Percentiles rank a stretch among this genome's conserved stretches.
phyloP scores from a whole-genome alignment of 2,113 vertebrate genomes.

The Pseudonaja textilis region DNA sequence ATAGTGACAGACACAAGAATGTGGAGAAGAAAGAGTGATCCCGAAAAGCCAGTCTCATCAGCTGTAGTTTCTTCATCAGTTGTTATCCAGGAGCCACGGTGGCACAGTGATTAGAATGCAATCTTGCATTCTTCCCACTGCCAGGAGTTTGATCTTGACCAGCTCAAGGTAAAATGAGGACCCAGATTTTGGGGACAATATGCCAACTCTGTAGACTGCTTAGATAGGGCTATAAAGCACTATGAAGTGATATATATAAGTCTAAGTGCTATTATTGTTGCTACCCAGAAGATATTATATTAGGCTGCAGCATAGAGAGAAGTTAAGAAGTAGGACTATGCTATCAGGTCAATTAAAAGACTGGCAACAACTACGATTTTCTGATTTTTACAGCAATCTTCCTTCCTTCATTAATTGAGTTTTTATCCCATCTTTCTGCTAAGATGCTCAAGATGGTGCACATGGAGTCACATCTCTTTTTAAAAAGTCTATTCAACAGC shows the following conservation, averaged over 20 bases:
- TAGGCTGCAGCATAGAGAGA: background rate
- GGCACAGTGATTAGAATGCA: background rate
- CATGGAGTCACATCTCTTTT: background rate
- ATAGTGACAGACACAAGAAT: background rate
- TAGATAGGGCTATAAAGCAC: background rate
- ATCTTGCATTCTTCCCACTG: background rate
- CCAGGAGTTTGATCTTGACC: background rate
- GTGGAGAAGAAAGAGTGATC: background rate
- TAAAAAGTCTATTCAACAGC: background rate
- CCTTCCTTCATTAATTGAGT: background rate
- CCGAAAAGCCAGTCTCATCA: background rate
- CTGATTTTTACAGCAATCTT: background rate
- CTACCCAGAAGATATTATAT: background rate
- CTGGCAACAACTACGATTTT: background rate
- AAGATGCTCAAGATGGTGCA: background rate
- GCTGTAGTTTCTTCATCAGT: background rate
- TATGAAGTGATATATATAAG: background rate
- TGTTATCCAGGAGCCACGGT: background rate
- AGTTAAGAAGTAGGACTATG: background rate
- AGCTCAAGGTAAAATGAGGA: background rate
- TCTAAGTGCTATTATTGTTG: background rate
- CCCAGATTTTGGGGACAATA: background rate
- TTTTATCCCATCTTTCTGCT: background rate
- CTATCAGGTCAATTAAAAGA: background rate
- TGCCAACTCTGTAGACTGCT: background rate